Evolutionary conservation across 2,113 vertebrate genomes (phyloP).

Genomic region (Ceratotherium simum): DNA sequence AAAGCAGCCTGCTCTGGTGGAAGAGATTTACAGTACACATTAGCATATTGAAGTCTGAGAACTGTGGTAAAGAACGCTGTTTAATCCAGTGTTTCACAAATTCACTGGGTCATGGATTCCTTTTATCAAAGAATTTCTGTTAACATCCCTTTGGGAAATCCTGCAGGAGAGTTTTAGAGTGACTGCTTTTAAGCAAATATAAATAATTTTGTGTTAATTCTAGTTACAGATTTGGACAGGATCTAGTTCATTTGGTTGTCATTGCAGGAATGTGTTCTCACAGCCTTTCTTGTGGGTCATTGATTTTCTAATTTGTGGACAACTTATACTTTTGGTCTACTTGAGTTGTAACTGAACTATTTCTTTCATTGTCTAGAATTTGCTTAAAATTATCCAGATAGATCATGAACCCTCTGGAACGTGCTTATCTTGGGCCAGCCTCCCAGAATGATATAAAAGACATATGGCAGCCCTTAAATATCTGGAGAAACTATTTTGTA

Average conservation of each 20-base stretch:
- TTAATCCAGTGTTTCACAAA: background rate
- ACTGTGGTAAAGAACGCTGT: background rate
- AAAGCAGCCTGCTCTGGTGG: background rate
- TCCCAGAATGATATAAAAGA: background rate
- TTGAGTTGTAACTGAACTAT: background rate
- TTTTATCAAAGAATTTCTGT: slow-evolving; percentile 5
- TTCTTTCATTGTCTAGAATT: slow-evolving; percentile 11
- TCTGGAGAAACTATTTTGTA: background rate
- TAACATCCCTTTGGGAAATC: background rate
- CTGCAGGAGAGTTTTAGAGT: background rate
- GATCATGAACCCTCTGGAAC: too few species aligned
- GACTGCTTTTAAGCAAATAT: background rate
- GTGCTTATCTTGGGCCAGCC: background rate
- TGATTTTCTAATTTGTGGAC: slow-evolving; percentile 33
- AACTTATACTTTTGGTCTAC: background rate
- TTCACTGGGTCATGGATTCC: slow-evolving; percentile 17
- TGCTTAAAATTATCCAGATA: background rate
- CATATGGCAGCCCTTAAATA: background rate
- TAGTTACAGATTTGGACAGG: background rate
- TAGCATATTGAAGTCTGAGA: slow-evolving; percentile 23
- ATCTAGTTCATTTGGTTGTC: slow-evolving; percentile 46
- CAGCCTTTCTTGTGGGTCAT: slow-evolving; percentile 30
- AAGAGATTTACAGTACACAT: slow-evolving; percentile 43
- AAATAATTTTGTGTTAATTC: slow-evolving; percentile 44
- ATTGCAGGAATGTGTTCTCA: slow-evolving; percentile 25